Evolutionary conservation across 1,140 invertebrate species (phyloP).

Genomic region (Drosophila pseudoananassae): DNA sequence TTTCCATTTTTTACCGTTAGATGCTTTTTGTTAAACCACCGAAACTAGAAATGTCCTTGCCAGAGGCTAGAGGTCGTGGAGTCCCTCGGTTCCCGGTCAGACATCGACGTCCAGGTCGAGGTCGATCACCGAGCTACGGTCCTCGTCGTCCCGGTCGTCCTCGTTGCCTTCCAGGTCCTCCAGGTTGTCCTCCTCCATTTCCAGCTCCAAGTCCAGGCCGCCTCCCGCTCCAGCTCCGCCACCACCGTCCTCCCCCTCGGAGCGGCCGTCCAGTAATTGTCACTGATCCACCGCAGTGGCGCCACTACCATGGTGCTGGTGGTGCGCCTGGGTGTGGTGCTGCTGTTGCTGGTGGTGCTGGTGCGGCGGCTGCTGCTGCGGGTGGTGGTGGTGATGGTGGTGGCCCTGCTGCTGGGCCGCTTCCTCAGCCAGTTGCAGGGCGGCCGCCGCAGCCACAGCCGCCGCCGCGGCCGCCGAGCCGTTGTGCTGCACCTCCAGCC

Average conservation of each 20-base stretch:
- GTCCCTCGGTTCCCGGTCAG: constrained; percentile 71
- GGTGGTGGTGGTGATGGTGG: constrained; percentile 53
- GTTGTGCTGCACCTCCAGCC: constrained; percentile 90
- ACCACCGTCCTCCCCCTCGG: constrained; percentile 64
- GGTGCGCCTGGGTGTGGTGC: constrained; percentile 62
- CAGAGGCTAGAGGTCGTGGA: constrained; percentile 60
- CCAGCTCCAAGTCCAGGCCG: constrained; percentile 51
- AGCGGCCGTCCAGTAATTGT: constrained; percentile 83
- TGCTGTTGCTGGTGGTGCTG: constrained; percentile 52
- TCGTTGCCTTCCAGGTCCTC: constrained; percentile 41
- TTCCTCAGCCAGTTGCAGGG: constrained; percentile 58
- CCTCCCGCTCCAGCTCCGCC: constrained; percentile 42
- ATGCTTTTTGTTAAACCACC: constrained; percentile 14
- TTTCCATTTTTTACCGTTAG: background rate
- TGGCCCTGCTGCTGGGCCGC: constrained; percentile 39
- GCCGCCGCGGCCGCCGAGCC: constrained; percentile 54
- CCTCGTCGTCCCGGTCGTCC: constrained; percentile 65
- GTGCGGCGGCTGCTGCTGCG: constrained; percentile 55
- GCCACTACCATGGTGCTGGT: constrained; percentile 28
- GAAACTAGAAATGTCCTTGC: background rate
- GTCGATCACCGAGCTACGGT: constrained; percentile 80
- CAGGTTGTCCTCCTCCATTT: constrained; percentile 33
- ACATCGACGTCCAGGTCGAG: constrained; percentile 81
- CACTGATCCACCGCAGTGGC: constrained; percentile 71
- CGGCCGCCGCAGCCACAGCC: constrained; percentile 59